phyloP scores from a whole-genome alignment of 64 coral and sea anemone genomes.

The Porites lutea region DNA sequence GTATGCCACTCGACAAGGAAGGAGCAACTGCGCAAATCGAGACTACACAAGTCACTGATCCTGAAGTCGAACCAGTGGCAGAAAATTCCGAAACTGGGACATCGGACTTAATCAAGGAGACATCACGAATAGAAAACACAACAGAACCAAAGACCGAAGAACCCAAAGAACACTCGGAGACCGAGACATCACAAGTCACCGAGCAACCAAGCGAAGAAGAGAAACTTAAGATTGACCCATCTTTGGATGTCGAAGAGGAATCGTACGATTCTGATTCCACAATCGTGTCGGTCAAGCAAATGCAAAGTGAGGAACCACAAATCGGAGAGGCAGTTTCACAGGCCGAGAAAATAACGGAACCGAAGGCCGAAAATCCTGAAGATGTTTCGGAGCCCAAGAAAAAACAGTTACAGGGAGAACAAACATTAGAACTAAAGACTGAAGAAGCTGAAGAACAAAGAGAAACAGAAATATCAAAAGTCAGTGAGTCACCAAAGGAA shows the following conservation, averaged over 20 bases:
- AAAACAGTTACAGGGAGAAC: neutral
- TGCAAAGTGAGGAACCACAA: too few relatives aligned
- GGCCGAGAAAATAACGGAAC: neutral
- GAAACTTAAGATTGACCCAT: too few relatives aligned
- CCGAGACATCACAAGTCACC: neutral
- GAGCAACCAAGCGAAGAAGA: neutral
- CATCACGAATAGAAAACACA: too few relatives aligned
- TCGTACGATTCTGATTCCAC: constrained; percentile 12
- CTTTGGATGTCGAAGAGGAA: neutral
- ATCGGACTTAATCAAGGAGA: too few relatives aligned
- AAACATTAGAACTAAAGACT: neutral
- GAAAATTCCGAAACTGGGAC: too few relatives aligned
- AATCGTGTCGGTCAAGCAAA: neutral
- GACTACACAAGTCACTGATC: neutral
- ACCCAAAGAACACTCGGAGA: too few relatives aligned
- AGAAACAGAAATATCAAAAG: neutral
- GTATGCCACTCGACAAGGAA: neutral
- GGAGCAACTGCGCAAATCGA: neutral
- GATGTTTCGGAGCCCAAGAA: neutral
- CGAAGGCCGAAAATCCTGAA: neutral
- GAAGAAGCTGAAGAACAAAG: neutral
- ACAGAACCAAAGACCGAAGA: neutral
- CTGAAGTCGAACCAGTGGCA: too few relatives aligned
- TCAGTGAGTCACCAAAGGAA: neutral
- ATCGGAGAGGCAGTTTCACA: neutral